A percentile compares a stretch with the other conserved stretches of the same genome.
phyloP scores from a whole-genome alignment of 2,888 invertebrate species.

The Xanthostigma xanthostigma region DNA sequence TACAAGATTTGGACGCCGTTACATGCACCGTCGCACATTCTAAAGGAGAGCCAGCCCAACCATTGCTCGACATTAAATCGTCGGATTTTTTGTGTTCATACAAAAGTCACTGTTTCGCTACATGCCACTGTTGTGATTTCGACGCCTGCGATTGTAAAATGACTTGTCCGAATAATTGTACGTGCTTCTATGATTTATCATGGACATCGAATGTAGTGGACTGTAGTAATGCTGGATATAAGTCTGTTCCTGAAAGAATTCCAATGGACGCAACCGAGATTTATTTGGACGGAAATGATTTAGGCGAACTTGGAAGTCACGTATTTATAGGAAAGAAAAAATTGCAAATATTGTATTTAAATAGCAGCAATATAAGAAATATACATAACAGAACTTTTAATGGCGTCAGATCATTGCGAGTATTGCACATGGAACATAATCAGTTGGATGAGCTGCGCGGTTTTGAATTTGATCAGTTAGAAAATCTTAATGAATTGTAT shows the following conservation, averaged over 20 bases:
- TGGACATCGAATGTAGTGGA: slow-evolving; percentile 77
- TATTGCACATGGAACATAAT: slow-evolving; percentile 66
- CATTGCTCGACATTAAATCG: slow-evolving; percentile 50
- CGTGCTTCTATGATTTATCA: slow-evolving; percentile 74
- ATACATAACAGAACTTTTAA: slow-evolving; percentile 72
- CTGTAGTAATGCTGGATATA: slow-evolving; percentile 61
- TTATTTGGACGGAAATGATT: slow-evolving; percentile 68
- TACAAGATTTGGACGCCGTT: slow-evolving; percentile 65
- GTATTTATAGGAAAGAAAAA: slow-evolving; percentile 77
- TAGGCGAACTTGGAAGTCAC: slow-evolving; percentile 66
- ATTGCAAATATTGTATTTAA: slow-evolving; percentile 60
- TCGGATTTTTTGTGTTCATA: slow-evolving; percentile 71
- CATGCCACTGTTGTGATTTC: slow-evolving; percentile 82
- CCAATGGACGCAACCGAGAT: slow-evolving; percentile 85
- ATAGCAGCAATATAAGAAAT: slow-evolving; percentile 59
- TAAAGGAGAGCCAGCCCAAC: slow-evolving; percentile 44
- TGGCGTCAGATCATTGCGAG: slow-evolving; percentile 56
- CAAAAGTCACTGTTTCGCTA: slow-evolving; percentile 67
- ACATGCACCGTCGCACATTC: slow-evolving; percentile 59
- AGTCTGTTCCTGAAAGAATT: slow-evolving; percentile 59
- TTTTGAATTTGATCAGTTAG: slow-evolving; percentile 63
- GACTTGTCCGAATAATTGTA: slow-evolving; percentile 75
- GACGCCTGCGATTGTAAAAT: slow-evolving; percentile 85
- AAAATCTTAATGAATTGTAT: slow-evolving; percentile 58
- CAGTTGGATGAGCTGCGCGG: slow-evolving; percentile 54